These are phyloP conservation scores for Lypha dubia DNA, from an alignment of 2,888 invertebrate genomes.

Conservation along the genomic window DNA sequence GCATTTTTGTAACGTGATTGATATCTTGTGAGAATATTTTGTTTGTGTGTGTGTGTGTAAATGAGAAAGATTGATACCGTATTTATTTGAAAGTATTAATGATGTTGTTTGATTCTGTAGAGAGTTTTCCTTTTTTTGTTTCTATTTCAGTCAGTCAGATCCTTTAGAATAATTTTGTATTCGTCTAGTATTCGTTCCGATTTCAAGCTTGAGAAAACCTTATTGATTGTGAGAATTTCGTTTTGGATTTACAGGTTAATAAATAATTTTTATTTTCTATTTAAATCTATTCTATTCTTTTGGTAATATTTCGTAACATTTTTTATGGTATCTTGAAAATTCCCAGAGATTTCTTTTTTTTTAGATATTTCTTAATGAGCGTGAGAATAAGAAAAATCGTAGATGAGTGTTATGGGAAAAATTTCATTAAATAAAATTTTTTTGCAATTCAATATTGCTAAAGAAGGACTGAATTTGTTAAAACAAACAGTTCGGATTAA, in stretches of 20 bases:
- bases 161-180: constrained; percentile 47
- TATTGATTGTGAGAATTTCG: constrained; percentile 28
- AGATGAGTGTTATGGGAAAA: constrained; percentile 16
- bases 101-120: constrained; percentile 61
- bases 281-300: constrained; percentile 45
- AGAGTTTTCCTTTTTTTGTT: constrained; percentile 28
- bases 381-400: constrained; percentile 47
- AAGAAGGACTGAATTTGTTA: too few relatives aligned
- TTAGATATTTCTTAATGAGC: constrained; percentile 3
- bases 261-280: constrained; percentile 64
- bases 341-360: constrained; percentile 37
- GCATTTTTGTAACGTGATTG: constrained; percentile 54
- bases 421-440: neutral
- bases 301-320: constrained; percentile 27
- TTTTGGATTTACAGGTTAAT: constrained; percentile 69
- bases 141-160: constrained; percentile 34
- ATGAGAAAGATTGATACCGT: constrained; percentile 54
- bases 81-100: constrained; percentile 70
- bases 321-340: constrained; percentile 52
- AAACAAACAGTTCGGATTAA: neutral
- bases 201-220: constrained; percentile 62
- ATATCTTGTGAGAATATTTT: constrained; percentile 70
- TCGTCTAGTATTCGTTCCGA: constrained; percentile 11
- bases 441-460: neutral
- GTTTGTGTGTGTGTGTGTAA: constrained; percentile 20